A percentile compares a stretch with the other conserved stretches of the same genome.
phyloP scores from a whole-genome alignment of 2,113 vertebrate genomes.

The Paracyprichromis sp. region DNA sequence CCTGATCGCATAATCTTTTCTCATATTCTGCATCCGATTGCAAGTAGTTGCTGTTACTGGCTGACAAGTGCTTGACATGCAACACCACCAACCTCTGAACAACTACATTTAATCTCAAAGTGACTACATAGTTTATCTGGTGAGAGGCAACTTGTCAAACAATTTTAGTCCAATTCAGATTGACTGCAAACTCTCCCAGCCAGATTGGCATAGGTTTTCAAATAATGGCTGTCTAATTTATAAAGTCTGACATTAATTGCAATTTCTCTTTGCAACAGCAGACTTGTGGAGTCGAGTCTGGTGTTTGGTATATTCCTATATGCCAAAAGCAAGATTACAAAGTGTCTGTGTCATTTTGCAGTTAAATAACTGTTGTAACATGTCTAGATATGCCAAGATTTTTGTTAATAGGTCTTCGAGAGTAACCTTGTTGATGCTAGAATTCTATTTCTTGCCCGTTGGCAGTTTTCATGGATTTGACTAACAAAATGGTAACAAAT shows the following conservation, averaged over 20 bases:
- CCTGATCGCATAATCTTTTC: background rate
- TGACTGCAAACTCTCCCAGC: background rate
- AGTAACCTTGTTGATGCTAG: background rate
- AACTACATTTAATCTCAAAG: background rate
- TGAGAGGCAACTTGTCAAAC: background rate
- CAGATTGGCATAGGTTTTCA: background rate
- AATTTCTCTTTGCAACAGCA: background rate
- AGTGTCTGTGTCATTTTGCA: background rate
- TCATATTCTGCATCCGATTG: background rate
- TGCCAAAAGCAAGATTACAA: background rate
- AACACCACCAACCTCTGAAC: background rate
- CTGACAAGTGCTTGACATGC: background rate
- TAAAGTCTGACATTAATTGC: background rate
- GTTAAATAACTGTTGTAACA: background rate
- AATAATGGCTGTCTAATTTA: background rate
- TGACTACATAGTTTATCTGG: background rate
- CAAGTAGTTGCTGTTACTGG: background rate
- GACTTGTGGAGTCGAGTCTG: background rate
- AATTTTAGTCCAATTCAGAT: background rate
- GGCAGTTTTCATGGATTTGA: background rate
- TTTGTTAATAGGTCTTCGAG: background rate
- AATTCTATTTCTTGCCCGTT: rapidly evolving
- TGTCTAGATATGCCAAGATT: background rate
- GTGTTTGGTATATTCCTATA: background rate
- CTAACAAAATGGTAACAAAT: background rate